Percentiles rank a stretch among this genome's conserved stretches.
Evolutionary conservation across 1,140 invertebrate genomes (phyloP).

Genomic region (Oreohelix idahoensis): DNA sequence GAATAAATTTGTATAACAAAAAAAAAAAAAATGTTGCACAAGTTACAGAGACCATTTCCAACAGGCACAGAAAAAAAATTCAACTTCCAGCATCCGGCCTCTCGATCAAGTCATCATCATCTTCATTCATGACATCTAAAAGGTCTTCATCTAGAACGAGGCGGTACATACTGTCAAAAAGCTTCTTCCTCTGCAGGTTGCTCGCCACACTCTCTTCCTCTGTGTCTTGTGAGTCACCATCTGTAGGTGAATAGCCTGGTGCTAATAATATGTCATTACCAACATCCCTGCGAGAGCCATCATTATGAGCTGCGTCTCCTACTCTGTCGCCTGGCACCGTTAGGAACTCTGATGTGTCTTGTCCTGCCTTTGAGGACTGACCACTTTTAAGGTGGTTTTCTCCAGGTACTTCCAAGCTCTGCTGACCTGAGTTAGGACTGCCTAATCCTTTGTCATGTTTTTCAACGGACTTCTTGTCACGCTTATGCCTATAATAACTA

Average conservation of each 20-base stretch:
- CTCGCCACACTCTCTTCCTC: constrained; percentile 22
- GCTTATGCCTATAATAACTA: background rate
- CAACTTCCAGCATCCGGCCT: background rate
- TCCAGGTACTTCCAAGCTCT: background rate
- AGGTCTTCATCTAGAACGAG: constrained; percentile 37
- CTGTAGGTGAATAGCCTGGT: background rate
- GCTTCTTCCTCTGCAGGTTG: constrained; percentile 31
- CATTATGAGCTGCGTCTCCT: constrained; percentile 14
- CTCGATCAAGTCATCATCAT: constrained; percentile 10
- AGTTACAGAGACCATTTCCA: too few relatives aligned
- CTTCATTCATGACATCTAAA: constrained; percentile 25
- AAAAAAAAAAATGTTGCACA: too few relatives aligned
- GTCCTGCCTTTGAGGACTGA: background rate
- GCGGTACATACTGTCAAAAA: constrained; percentile 41
- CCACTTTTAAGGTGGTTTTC: background rate
- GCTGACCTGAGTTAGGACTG: background rate
- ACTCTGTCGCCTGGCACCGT: background rate
- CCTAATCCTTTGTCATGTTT: background rate
- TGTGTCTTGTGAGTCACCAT: background rate
- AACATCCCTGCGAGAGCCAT: background rate
- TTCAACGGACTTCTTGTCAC: background rate
- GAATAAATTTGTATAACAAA: too few relatives aligned
- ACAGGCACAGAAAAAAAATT: too few relatives aligned
- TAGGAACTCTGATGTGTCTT: background rate
- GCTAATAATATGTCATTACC: background rate